Evolutionary conservation across 1,140 invertebrate genomes (phyloP), one percentile per base, ranked within the genome.

Genomic region (Calycopis cecrops): DNA sequence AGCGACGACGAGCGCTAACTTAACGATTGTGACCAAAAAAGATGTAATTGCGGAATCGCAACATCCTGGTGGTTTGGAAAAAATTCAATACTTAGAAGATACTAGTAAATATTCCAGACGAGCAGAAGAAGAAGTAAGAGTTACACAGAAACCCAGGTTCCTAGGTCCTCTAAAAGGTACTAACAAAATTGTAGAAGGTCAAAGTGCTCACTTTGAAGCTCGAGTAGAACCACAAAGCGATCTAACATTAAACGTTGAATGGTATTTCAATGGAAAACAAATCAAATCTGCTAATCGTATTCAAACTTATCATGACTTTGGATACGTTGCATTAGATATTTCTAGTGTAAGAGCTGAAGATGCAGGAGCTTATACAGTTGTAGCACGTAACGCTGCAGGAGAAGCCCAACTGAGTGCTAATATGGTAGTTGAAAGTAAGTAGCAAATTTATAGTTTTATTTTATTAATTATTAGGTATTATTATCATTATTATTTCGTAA

Each of bases 201-300:
- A 99, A 88, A 91, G 95, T 35, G 97, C 97, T 62, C 97, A 99
- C 77, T 99, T 99, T 77, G 98, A 99, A 90, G 95, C 95, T 37
- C 93, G 96, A 55, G 93, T 98, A 38, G 97, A 98, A 75, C 97
- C 97, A 2, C 95, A 96, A 76, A 97, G 92, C 73, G 97, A 99
- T 84, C 88, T 95, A 3, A 94, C 92, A 1, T 92, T 99, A 92
- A 91, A 90, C 55, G 92, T 96, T 57, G 95, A 97, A 85, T 97
- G 96, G 96, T 97, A 96, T 69, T 94, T 95, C 69, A 97, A 98
- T 85, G 95, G 95, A 9, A 93, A 94, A 75, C 89, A 94, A 48
- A 93, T 96, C 50, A 94, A 93, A 65, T 91, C 92, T 47, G 95
- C 96, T 18, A 96, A 94, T 73, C 91, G 96, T 68, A 96, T 96